These are phyloP conservation scores for Cinclus mexicanus DNA, from an alignment of 2,113 vertebrate species.

Conservation along the genomic window DNA sequence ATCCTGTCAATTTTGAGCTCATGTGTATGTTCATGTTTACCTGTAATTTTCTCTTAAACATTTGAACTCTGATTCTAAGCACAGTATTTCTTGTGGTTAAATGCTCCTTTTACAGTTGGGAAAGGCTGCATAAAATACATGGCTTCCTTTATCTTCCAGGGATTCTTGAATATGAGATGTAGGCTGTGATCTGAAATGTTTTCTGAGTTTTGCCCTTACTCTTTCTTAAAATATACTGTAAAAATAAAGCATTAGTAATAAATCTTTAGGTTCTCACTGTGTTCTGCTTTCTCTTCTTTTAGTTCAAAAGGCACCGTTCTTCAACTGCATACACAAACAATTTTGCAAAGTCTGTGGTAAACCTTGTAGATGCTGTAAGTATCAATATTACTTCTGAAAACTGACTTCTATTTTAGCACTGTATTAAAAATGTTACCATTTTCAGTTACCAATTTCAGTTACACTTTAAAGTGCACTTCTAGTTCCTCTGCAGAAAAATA, in stretches of 20 bases:
- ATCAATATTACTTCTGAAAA: slow-evolving; percentile 13
- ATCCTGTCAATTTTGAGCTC: neutral
- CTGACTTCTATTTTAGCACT: neutral
- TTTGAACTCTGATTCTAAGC: neutral
- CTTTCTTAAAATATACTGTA: slow-evolving; percentile 1
- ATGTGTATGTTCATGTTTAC: neutral
- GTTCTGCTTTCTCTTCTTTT: slow-evolving; percentile 36
- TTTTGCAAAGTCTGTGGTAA: slow-evolving; percentile 96
- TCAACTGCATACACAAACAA: slow-evolving; percentile 83
- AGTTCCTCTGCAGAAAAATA: neutral
- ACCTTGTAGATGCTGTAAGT: slow-evolving; percentile 96
- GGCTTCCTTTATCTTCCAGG: neutral
- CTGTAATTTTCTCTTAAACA: neutral
- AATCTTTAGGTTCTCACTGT: slow-evolving; percentile 16
- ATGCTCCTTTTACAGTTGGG: neutral
- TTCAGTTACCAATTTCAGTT: neutral
- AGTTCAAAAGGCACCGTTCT: slow-evolving; percentile 88
- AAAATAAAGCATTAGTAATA: neutral
- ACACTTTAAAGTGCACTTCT: neutral
- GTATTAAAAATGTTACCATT: neutral
- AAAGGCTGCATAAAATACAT: neutral
- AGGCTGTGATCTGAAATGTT: neutral
- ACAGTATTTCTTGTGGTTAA: neutral
- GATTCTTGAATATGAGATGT: neutral
- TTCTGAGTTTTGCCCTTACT: neutral